These are phyloP conservation scores for Acrocephalus kingi DNA, from an alignment of 2,113 vertebrate genomes.

Conservation along the genomic window DNA sequence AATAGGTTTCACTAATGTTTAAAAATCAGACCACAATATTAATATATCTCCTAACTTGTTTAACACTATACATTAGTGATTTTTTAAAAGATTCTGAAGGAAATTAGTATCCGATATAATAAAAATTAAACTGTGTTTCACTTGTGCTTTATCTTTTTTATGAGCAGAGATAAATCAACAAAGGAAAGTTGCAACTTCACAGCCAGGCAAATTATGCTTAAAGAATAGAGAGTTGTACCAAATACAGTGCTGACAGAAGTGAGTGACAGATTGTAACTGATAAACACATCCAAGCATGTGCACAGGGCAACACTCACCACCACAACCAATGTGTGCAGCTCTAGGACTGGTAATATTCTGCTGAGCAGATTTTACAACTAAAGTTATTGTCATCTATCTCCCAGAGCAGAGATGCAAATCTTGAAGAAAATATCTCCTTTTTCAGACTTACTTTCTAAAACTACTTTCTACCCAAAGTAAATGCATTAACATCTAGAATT, in stretches of 20 bases:
- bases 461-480: neutral
- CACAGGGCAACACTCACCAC: neutral
- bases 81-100: neutral
- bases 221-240: neutral
- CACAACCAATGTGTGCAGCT: fast-evolving
- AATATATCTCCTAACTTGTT: neutral
- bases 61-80: neutral
- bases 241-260: neutral
- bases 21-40: neutral
- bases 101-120: neutral
- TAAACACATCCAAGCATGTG: neutral
- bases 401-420: neutral
- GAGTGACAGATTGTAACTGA: neutral
- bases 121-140: neutral
- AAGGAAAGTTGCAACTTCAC: neutral
- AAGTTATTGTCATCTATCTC: neutral
- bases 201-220: neutral
- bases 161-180: neutral
- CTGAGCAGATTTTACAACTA: neutral
- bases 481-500: neutral
- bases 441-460: neutral
- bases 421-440: neutral
- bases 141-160: neutral
- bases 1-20: neutral
- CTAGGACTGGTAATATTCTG: neutral